These are phyloP conservation scores for Bufo bufo DNA, from an alignment of 2,113 vertebrate species.

Conservation along the genomic window DNA sequence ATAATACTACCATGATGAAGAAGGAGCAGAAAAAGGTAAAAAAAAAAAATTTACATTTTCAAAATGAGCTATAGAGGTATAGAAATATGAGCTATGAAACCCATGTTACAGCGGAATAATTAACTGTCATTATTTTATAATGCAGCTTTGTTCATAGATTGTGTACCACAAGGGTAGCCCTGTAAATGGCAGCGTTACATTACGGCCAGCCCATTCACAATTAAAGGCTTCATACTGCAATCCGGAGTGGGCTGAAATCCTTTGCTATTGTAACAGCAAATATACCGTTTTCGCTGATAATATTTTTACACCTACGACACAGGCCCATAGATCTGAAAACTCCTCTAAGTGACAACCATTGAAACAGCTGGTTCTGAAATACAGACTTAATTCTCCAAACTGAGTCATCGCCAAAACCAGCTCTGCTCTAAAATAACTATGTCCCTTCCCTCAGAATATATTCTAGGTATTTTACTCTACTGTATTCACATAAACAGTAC, in stretches of 20 bases:
- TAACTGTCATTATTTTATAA: background rate
- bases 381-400: slow-evolving; percentile 7
- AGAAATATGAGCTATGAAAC: background rate
- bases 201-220: background rate
- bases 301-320: background rate
- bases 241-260: background rate
- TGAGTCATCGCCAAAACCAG: slow-evolving; percentile 18
- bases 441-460: background rate
- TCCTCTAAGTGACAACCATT: background rate
- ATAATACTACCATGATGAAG: background rate
- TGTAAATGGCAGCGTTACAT: background rate
- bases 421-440: background rate
- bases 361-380: background rate
- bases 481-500: background rate
- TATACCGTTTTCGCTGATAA: background rate
- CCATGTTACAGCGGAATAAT: background rate
- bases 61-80: background rate
- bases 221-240: background rate
- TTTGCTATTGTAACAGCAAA: slow-evolving; percentile 3
- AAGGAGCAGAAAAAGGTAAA: background rate
- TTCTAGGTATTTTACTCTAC: background rate
- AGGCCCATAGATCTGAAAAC: background rate
- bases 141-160: background rate
- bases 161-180: background rate
- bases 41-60: background rate